Conservation (phyloP, 2,113 vertebrate genomes). For the Pungitius pungitius region DNA sequence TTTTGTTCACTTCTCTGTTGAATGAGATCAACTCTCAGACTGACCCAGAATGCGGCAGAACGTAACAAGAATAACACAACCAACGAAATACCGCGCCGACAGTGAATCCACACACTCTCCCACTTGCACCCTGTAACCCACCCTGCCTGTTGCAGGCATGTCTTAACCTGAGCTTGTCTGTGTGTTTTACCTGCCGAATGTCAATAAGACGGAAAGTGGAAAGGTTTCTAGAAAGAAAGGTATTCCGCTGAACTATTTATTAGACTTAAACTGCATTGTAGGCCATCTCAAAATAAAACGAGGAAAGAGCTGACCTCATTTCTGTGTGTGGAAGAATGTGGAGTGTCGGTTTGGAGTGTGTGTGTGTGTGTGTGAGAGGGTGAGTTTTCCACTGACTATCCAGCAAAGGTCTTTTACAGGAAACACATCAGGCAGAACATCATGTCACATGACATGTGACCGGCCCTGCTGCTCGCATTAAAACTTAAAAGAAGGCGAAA, state of each 20-base stretch:
- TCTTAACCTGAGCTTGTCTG: slow-evolving; percentile 51
- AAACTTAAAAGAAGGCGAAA: neutral
- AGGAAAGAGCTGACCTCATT: slow-evolving; percentile 58
- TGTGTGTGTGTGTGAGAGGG: slow-evolving; percentile 6
- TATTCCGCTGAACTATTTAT: slow-evolving; percentile 13
- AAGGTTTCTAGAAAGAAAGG: slow-evolving; percentile 16
- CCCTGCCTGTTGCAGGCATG: slow-evolving; percentile 44
- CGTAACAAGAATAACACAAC: neutral
- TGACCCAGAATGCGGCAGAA: slow-evolving; percentile 27
- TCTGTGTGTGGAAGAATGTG: slow-evolving; percentile 33
- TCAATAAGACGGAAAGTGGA: slow-evolving; percentile 6
- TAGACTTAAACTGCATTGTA: neutral
- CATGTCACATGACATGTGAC: slow-evolving; percentile 25
- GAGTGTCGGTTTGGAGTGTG: slow-evolving; percentile 36
- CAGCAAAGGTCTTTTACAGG: slow-evolving; percentile 35
- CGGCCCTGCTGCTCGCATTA: neutral
- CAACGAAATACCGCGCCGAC: slow-evolving; percentile 11
- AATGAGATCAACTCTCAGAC: slow-evolving; percentile 6
- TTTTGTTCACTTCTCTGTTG: neutral
- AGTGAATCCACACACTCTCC: slow-evolving; percentile 23
- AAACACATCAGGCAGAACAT: slow-evolving; percentile 35
- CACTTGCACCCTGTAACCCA: slow-evolving; percentile 24
- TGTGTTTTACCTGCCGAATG: slow-evolving; percentile 19
- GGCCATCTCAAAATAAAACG: slow-evolving; percentile 26
- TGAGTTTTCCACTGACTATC: slow-evolving; percentile 41